These are phyloP conservation scores for Rhamphomyia laevipes DNA, from an alignment of 2,888 invertebrate species.

Conservation along the genomic window DNA sequence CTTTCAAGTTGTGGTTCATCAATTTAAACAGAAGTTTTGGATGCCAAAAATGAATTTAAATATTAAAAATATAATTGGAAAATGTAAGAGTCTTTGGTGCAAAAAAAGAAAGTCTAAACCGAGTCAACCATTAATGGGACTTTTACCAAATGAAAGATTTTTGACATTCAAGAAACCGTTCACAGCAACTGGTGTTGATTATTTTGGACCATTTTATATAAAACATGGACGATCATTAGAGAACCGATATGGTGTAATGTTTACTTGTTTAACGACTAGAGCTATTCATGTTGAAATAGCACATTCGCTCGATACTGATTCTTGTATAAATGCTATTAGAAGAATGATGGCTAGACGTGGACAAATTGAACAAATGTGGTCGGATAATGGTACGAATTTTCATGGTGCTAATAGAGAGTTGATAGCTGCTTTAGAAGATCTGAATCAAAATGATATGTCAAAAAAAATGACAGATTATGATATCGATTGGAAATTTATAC, in stretches of 20 bases:
- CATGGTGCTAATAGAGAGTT: constrained; percentile 10
- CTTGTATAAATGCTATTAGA: constrained; percentile 13
- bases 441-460: background rate
- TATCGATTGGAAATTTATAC: constrained; percentile 19
- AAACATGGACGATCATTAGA: constrained; percentile 2
- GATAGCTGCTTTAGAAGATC: constrained; percentile 9
- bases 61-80: constrained; percentile 4
- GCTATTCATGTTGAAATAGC: constrained; percentile 14
- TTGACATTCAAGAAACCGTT: constrained; percentile 14
- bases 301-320: constrained; percentile 8
- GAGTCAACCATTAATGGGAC: constrained; percentile 17
- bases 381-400: constrained; percentile 15
- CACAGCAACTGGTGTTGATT: constrained; percentile 17
- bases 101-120: constrained; percentile 7
- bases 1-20: constrained; percentile 1
- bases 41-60: constrained; percentile 4
- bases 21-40: constrained; percentile 4
- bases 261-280: constrained; percentile 14
- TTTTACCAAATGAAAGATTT: constrained; percentile 16
- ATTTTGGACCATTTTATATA: constrained; percentile 16
- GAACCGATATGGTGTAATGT: constrained; percentile 10
- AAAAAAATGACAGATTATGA: background rate
- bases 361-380: constrained; percentile 9
- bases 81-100: constrained; percentile 8
- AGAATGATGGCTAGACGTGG: constrained; percentile 13